Percentiles rank a stretch among this genome's conserved stretches.
Conservation (phyloP, 2,113 vertebrate genomes). For the Chroicocephalus ridibundus region DNA sequence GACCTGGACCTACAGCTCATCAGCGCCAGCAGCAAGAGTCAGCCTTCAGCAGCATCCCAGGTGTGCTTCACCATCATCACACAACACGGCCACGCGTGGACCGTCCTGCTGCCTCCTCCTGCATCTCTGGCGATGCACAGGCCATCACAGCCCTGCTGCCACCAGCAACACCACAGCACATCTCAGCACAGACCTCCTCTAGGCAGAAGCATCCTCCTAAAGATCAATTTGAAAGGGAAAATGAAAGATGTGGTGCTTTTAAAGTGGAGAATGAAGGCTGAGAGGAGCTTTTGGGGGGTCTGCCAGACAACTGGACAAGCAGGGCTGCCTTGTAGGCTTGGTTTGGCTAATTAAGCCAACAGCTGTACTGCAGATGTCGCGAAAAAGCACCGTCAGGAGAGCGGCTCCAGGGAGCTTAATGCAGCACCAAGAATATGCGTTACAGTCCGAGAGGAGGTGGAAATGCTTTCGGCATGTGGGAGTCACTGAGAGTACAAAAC, state of each 20-base stretch:
- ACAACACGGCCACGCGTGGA: rapidly evolving
- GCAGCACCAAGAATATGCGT: rapidly evolving
- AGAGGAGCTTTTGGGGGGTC: neutral
- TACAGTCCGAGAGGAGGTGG: neutral
- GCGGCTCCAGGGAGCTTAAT: neutral
- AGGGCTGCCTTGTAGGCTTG: neutral
- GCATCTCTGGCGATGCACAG: rapidly evolving
- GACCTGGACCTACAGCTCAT: neutral
- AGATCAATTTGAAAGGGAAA: neutral
- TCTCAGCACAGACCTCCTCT: neutral
- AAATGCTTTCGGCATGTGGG: neutral
- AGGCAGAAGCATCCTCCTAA: neutral
- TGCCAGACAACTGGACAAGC: neutral
- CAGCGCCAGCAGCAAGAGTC: neutral
- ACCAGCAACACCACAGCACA: rapidly evolving
- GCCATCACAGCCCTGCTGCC: neutral
- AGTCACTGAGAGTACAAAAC: neutral
- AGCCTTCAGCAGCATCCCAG: neutral
- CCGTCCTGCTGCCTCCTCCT: neutral
- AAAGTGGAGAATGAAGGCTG: neutral
- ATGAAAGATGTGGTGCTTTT: neutral
- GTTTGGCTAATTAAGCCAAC: neutral
- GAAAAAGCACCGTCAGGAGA: neutral
- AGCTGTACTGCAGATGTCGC: neutral
- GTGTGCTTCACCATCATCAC: rapidly evolving